phyloP scores from a whole-genome alignment of 2,113 vertebrate species.

The human (Homo sapiens) region DNA sequence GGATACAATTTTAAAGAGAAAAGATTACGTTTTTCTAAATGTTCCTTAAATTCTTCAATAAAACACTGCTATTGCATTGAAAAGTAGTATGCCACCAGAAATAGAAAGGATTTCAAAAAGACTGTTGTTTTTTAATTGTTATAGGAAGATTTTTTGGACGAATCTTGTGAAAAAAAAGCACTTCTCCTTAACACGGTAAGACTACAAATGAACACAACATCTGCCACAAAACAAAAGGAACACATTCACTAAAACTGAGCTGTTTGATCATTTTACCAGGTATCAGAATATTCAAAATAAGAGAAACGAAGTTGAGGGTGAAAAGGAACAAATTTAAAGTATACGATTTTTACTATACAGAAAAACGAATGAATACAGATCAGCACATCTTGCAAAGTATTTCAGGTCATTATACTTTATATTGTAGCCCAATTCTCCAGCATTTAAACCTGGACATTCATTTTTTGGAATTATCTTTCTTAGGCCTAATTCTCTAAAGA shows the following conservation, averaged over 20 bases:
- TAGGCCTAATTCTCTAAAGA: not conserved
- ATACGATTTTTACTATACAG: not conserved
- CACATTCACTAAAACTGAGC: not conserved
- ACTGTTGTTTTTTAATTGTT: not conserved
- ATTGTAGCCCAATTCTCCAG: not conserved
- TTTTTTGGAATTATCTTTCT: not conserved
- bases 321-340: not conserved
- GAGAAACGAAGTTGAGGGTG: not conserved
- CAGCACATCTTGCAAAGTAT: not conserved
- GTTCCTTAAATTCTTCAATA: not conserved
- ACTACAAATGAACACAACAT: not conserved
- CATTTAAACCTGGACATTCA: not conserved
- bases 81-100: not conserved
- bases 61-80: not conserved
- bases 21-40: not conserved
- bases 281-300: not conserved
- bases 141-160: not conserved
- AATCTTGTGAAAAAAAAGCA: not conserved
- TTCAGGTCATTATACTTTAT: not conserved
- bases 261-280: not conserved
- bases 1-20: constrained; percentile 1
- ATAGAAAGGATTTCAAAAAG: not conserved
- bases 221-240: not conserved
- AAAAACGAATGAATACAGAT: not conserved
- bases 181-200: not conserved